Base-by-base conservation (phyloP, 2,797 vertebrate species). In the Alca torda region DNA sequence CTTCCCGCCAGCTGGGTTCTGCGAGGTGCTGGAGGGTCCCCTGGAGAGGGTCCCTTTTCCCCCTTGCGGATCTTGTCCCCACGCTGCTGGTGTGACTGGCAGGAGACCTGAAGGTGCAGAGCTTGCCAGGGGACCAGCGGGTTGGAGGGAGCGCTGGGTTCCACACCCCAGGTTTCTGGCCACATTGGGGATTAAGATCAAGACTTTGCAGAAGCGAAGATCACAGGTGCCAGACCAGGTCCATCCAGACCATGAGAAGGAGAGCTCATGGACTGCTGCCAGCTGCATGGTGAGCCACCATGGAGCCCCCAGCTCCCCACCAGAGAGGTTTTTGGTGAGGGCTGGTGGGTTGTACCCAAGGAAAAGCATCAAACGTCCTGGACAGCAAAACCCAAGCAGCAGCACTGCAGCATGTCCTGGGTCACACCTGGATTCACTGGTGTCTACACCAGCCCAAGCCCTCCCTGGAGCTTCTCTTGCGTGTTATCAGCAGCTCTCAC, bases 11-110 rank as follows among this genome's bases (percentile, higher is more conserved):
- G 15, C n/a, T 33, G 24, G 56, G 41, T 60, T 79, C 88, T 90
- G 25, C 1, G 8, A 33, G 41, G 9, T 25, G 37, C 31, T 50
- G 35, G 54, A 56, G 77, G 43, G 33, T 11, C 26, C 21, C 11
- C 7, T 13, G 16, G 30, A 69, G 11, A n/a, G 28, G 8, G 23
- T 33, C 20, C 11, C 0, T 0, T 20, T 11, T 19, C 28, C 31
- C 30, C 48, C 31, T 10, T 3, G 1, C 37, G 48, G 41, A 60
- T 7, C 48, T 45, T 67, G 51, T 23, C 19, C 24, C 20, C 1
- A 1, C 56, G 56, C 41, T 84, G 21, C 75, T 84, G 28, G 18
- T 35, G 31, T 60, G 59, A 28, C 26, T 2, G 1, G 16, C 48
- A 68, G 60, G 23, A 69, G 23, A 73, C 7, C 43, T 35, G 43